Percentiles rank a stretch among this genome's conserved stretches.
Conservation (phyloP, 1,140 invertebrate species). For the Brachionus rubens region DNA sequence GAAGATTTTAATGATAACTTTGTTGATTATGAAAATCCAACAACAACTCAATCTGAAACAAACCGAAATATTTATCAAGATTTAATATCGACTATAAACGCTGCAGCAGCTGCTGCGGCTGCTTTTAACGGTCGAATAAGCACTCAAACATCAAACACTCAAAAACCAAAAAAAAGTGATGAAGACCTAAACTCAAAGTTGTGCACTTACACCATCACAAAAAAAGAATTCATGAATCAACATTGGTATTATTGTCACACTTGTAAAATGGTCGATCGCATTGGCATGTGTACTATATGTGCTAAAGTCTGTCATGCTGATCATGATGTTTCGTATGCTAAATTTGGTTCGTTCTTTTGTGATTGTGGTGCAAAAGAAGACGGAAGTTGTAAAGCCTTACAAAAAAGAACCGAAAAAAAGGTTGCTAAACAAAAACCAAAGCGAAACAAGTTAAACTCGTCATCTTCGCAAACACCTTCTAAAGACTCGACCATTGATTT, state of each 20-base stretch:
- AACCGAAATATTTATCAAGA: slow-evolving; percentile 17
- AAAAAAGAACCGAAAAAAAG: slow-evolving; percentile 52
- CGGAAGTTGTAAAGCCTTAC: slow-evolving; percentile 67
- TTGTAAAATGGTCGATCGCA: slow-evolving; percentile 94
- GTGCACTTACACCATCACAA: slow-evolving; percentile 92
- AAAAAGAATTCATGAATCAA: slow-evolving; percentile 97
- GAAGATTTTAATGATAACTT: slow-evolving; percentile 40
- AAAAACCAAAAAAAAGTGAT: slow-evolving; percentile 65
- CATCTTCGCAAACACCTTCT: slow-evolving; percentile 64
- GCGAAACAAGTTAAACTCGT: slow-evolving; percentile 56
- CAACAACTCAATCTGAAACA: background rate
- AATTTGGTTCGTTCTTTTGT: slow-evolving; percentile 97
- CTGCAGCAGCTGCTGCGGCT: background rate
- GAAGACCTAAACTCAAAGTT: slow-evolving; percentile 84
- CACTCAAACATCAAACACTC: background rate
- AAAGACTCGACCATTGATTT: background rate
- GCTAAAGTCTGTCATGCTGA: slow-evolving; percentile 91
- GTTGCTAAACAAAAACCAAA: slow-evolving; percentile 53
- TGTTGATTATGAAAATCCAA: background rate
- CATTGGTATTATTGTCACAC: slow-evolving; percentile 86
- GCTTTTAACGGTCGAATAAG: slow-evolving; percentile 10
- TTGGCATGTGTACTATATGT: slow-evolving; percentile 94
- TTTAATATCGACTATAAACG: background rate
- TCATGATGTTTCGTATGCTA: slow-evolving; percentile 94
- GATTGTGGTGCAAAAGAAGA: slow-evolving; percentile 96